Conservation (phyloP, 2,797 vertebrate species). For the Sardinella longiceps region DNA sequence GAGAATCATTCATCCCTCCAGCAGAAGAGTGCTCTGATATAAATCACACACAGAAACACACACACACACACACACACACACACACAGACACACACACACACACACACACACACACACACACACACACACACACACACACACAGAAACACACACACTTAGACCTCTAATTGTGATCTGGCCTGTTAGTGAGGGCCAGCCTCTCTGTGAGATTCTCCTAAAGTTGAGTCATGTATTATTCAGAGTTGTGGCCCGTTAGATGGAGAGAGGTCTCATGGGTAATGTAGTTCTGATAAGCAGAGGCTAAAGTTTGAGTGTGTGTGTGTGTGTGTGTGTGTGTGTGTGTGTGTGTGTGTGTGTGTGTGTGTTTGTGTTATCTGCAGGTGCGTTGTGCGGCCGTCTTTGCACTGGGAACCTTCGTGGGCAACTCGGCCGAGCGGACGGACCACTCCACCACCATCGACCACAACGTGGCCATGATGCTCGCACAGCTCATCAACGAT, state of each 20-base stretch:
- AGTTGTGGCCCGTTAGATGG: not conserved
- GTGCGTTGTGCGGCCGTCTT: constrained; percentile 94
- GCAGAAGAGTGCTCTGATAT: not conserved
- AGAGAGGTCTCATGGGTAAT: not conserved
- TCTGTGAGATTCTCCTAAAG: not conserved
- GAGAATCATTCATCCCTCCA: not conserved
- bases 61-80: too few relatives aligned
- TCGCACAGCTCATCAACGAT: constrained; percentile 95
- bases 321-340: too few relatives aligned
- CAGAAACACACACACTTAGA: too few relatives aligned
- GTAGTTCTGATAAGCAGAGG: not conserved
- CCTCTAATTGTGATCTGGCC: not conserved
- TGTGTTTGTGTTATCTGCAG: constrained; percentile 61
- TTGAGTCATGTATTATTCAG: not conserved
- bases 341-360: too few relatives aligned
- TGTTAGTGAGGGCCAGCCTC: not conserved
- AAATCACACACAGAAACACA: not conserved
- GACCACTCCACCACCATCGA: constrained; percentile 99
- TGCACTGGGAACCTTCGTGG: constrained; percentile 93
- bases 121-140: too few relatives aligned
- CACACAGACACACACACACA: too few relatives aligned
- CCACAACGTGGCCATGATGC: constrained; percentile 98
- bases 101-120: too few relatives aligned
- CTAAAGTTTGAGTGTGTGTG: not conserved
- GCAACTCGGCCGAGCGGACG: constrained; percentile 92